These are phyloP conservation scores for Penaeus japonicus DNA, from an alignment of 1,140 invertebrate genomes.

Conservation along the genomic window DNA sequence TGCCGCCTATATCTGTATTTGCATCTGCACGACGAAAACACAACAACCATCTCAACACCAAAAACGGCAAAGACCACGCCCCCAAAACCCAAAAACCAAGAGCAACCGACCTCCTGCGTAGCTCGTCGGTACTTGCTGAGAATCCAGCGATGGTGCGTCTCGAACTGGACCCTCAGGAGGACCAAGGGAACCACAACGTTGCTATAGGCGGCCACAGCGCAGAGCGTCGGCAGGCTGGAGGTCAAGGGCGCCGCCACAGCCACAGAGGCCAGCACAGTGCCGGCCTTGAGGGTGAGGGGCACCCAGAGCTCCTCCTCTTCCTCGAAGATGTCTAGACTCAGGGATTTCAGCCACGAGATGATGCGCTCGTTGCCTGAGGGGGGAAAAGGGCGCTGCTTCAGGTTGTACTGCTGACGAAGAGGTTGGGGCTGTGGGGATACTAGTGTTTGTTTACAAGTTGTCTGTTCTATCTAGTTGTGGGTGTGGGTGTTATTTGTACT, in stretches of 20 bases:
- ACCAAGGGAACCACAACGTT: neutral
- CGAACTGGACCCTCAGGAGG: neutral
- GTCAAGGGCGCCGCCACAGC: neutral
- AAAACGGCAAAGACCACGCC: too few relatives aligned
- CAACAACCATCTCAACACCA: too few relatives aligned
- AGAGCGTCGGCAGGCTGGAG: neutral
- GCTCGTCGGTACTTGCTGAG: neutral
- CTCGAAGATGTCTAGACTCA: conserved; percentile 60
- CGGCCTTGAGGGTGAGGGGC: conserved; percentile 48
- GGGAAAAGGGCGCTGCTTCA: too few relatives aligned
- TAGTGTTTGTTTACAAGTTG: too few relatives aligned
- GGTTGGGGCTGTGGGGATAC: too few relatives aligned
- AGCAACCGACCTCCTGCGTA: neutral
- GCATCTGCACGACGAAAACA: too few relatives aligned
- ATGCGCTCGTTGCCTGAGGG: neutral
- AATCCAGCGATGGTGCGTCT: neutral
- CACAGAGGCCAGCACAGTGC: conserved; percentile 24
- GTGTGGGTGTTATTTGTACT: too few relatives aligned
- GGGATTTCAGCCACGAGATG: conserved; percentile 20
- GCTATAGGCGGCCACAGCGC: conserved; percentile 6
- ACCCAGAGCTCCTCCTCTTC: conserved; percentile 61
- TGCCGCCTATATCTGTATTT: too few relatives aligned
- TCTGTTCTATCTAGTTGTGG: too few relatives aligned
- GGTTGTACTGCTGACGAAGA: too few relatives aligned
- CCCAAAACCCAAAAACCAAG: too few relatives aligned